Conservation (phyloP, 2,113 vertebrate genomes). For the Channa maculata region DNA sequence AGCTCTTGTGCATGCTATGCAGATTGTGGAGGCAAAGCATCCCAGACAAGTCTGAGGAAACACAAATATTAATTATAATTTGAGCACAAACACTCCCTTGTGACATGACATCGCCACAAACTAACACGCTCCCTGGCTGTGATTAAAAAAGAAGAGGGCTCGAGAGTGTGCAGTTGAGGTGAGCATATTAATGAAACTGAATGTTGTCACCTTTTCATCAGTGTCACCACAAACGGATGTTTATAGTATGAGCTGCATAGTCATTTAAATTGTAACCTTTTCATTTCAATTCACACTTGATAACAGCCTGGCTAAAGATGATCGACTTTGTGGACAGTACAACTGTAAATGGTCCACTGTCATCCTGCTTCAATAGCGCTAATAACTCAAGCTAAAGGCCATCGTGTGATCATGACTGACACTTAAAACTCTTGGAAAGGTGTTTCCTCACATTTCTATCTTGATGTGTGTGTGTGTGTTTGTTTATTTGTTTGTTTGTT, state of each 20-base stretch:
- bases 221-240: conserved; percentile 38
- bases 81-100: conserved; percentile 23
- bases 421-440: conserved; percentile 21
- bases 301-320: not conserved
- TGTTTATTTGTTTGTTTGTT: no score
- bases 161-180: not conserved
- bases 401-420: conserved; percentile 27
- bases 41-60: conserved; percentile 40
- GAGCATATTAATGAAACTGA: conserved; percentile 36
- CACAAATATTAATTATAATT: conserved; percentile 37
- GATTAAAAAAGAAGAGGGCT: conserved; percentile 23
- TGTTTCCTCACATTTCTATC: conserved; percentile 26
- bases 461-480: no score
- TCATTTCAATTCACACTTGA: not conserved
- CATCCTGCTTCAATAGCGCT: not conserved
- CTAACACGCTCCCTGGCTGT: conserved; percentile 19
- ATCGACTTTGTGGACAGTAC: not conserved
- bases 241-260: conserved; percentile 16
- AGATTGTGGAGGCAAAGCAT: conserved; percentile 10
- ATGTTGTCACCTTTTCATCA: conserved; percentile 43
- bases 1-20: conserved; percentile 2
- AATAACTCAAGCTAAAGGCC: conserved; percentile 16
- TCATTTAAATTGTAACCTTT: no score
- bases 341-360: conserved; percentile 2
- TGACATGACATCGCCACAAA: conserved; percentile 41